Base-by-base conservation (phyloP, 1,140 invertebrate genomes). In the Drosophila santomea region DNA sequence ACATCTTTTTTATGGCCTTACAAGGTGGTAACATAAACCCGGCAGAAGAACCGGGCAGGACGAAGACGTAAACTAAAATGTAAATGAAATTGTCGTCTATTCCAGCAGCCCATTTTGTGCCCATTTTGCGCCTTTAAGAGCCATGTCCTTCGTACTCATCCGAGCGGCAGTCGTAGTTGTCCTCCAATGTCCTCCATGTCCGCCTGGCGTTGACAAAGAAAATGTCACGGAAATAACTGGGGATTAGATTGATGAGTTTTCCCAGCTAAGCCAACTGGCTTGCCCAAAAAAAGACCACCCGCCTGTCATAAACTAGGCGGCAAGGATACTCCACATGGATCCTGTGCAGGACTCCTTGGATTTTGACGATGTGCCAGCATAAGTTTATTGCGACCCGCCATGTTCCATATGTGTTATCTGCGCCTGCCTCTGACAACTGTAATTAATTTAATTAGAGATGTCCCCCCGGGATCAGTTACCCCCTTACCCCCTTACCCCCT, bases 201-300 rank as follows among this genome's bases (percentile, higher is more conserved):
- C 51, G 35, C 54, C 43, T 60, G 38, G 51, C 51, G 76, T 73
- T 78, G 81, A 79, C 79, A 88, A 88, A 79, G 82, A 86, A 86
- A 82, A 86, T 82, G 83, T 88, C 83, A 86, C 82, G 83, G 83
- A 86, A 86, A 86, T 86, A 88, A 73, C 82, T 82, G 75, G 74
- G 83, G 82, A 86, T 86, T 88, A 86, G 82, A 86, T 86, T 86
- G 82, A 86, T 86, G 78, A 86, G 82, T 86, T 86, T 86, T 57
- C 62, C 62, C 62, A 44, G 83, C 69, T 72, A 86, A 88, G 74
- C 74, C 78, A 88, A 67, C 57, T 76, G 61, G 51, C 78, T 84
- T 55, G 64, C 60, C 47, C 28, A 66, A 68, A 66, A 68, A 66
- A 66, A 38, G 15, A 23, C 57, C 44, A 4, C 3, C 32, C 47